Percentiles rank a stretch among this genome's conserved stretches.
Evolutionary conservation across 2,888 invertebrate species (phyloP).

Genomic region (Prostheceraeus crozeri): DNA sequence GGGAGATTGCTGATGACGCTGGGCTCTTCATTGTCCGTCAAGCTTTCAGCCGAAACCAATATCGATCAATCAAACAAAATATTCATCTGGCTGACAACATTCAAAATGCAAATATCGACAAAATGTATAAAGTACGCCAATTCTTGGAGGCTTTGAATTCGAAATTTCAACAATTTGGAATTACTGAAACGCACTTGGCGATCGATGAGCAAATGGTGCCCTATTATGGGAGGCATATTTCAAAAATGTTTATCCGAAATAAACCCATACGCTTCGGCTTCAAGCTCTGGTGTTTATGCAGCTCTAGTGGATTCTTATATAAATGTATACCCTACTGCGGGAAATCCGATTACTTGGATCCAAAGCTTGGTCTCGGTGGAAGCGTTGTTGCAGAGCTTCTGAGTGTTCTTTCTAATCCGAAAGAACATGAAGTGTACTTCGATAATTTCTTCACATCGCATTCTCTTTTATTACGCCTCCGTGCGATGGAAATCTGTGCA

Average conservation of each 20-base stretch:
- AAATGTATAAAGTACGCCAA: conserved; percentile 38
- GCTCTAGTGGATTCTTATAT: conserved; percentile 4
- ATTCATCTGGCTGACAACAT: conserved; percentile 38
- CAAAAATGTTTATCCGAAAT: conserved; percentile 42
- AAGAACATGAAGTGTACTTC: conserved; percentile 33
- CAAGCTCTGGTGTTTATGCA: conserved; percentile 41
- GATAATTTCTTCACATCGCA: conserved; percentile 39
- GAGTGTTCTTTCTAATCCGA: neutral
- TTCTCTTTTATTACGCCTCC: conserved; percentile 29
- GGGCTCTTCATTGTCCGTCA: too few species aligned
- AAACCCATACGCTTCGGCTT: conserved; percentile 44
- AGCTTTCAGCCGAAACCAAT: too few species aligned
- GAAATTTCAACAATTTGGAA: conserved; percentile 34
- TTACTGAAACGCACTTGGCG: conserved; percentile 25
- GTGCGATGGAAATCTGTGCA: conserved; percentile 1
- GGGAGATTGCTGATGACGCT: too few species aligned
- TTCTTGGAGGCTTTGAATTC: conserved; percentile 36
- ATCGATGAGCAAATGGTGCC: conserved; percentile 53
- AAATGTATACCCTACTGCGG: conserved; percentile 4
- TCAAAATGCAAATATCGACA: conserved; percentile 35
- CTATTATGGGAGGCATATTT: conserved; percentile 47
- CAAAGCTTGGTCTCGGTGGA: neutral
- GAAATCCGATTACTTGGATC: neutral
- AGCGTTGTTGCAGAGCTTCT: conserved; percentile 1
- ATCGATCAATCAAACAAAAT: too few species aligned